Evolutionary conservation across 2,113 vertebrate genomes (phyloP).

Genomic region (Nothobranchius furzeri): DNA sequence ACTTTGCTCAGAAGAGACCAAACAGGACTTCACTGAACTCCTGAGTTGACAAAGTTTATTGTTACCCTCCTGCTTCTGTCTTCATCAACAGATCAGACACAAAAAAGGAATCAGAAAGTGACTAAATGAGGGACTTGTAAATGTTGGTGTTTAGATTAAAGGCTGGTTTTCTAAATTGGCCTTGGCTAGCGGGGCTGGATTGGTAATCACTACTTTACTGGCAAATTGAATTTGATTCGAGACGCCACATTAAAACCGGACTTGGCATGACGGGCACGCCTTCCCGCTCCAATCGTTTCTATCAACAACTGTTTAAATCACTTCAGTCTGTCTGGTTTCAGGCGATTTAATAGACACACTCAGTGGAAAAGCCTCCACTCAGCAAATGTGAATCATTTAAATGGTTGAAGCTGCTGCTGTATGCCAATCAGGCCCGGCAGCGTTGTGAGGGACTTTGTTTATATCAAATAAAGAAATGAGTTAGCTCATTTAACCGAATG

Average conservation of each 20-base stretch:
- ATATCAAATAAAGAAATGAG: slow-evolving; percentile 21
- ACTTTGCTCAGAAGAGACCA: background rate
- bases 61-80: slow-evolving; percentile 30
- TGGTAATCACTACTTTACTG: slow-evolving; percentile 39
- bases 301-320: slow-evolving; percentile 60
- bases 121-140: background rate
- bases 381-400: slow-evolving; percentile 54
- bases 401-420: slow-evolving; percentile 11
- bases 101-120: no score
- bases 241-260: slow-evolving; percentile 50
- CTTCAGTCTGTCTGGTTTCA: slow-evolving; percentile 36
- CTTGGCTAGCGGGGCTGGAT: slow-evolving; percentile 9
- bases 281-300: slow-evolving; percentile 48
- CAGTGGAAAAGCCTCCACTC: slow-evolving; percentile 42
- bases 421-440: slow-evolving; percentile 34
- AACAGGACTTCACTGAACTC: background rate
- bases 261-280: slow-evolving; percentile 33
- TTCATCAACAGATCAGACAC: background rate
- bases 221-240: slow-evolving; percentile 47
- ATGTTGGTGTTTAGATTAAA: slow-evolving; percentile 4
- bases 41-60: slow-evolving; percentile 51
- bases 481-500: slow-evolving; percentile 15
- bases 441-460: slow-evolving; percentile 17
- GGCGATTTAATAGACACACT: slow-evolving; percentile 44
- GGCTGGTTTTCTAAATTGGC: slow-evolving; percentile 7